These are phyloP conservation scores for Neolamprologus tretocephalus DNA, from an alignment of 2,113 vertebrate species.

Conservation along the genomic window DNA sequence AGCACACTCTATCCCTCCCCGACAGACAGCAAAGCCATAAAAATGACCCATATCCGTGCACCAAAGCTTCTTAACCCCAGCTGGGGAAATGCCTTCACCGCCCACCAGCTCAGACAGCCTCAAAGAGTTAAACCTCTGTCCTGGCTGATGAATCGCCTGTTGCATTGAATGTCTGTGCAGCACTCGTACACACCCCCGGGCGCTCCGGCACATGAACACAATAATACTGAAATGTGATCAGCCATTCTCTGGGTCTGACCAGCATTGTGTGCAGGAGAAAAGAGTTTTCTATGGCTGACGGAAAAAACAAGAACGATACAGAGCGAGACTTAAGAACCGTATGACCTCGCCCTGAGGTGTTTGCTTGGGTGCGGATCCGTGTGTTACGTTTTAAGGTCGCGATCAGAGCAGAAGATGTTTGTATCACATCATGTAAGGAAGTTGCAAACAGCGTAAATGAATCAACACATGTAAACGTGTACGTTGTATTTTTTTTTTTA, in stretches of 20 bases:
- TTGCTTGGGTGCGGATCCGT: background rate
- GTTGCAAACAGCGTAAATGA: background rate
- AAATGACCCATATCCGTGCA: background rate
- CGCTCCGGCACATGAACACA: slow-evolving; percentile 35
- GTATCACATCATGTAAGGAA: background rate
- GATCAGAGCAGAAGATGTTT: background rate
- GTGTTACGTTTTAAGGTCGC: background rate
- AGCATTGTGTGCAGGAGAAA: slow-evolving; percentile 42
- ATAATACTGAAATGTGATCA: slow-evolving; percentile 64
- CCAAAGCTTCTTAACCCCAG: background rate
- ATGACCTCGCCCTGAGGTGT: slow-evolving; percentile 21
- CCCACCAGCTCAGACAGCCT: background rate
- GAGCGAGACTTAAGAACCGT: background rate
- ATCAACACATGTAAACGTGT: background rate
- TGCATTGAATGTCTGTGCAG: background rate
- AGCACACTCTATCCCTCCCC: background rate
- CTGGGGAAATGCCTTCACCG: background rate
- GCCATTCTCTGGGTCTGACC: slow-evolving; percentile 16
- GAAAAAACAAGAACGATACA: background rate
- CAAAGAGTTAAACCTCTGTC: slow-evolving; percentile 14
- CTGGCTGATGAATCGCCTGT: background rate
- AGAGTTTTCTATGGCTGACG: slow-evolving; percentile 12
- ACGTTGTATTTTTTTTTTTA: background rate
- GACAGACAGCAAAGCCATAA: background rate
- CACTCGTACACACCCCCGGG: background rate